Conservation (phyloP, 2,113 vertebrate genomes). For the Campylorhamphus procurvoides region DNA sequence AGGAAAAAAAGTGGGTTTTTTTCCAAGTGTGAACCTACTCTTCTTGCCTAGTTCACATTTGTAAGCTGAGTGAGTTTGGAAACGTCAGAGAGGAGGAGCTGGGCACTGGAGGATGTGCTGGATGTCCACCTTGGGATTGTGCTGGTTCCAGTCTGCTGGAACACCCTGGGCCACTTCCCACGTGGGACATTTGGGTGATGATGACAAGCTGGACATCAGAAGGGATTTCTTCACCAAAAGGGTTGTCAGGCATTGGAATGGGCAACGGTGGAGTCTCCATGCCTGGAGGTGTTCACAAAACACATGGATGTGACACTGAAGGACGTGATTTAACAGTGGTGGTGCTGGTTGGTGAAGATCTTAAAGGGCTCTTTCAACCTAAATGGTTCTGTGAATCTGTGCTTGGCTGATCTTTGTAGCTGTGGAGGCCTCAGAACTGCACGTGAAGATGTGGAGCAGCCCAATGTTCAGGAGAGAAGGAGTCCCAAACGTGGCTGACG, state of each 20-base stretch:
- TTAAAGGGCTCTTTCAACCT: background rate
- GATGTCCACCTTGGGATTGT: background rate
- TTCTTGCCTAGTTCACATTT: background rate
- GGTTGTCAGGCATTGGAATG: background rate
- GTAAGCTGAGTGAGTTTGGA: background rate
- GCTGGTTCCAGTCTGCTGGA: background rate
- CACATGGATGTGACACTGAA: background rate
- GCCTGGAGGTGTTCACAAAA: background rate
- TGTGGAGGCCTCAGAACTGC: background rate
- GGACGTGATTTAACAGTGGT: background rate
- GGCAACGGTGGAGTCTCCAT: background rate
- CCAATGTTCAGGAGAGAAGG: background rate
- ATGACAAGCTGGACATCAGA: background rate
- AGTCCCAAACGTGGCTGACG: background rate
- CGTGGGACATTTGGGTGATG: background rate
- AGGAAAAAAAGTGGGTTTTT: background rate
- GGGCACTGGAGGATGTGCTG: rapidly evolving
- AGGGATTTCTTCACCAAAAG: background rate
- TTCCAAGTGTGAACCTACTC: background rate
- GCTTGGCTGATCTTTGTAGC: background rate
- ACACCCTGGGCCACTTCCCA: background rate
- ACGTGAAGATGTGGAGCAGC: background rate
- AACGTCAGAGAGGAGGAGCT: background rate
- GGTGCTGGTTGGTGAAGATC: background rate
- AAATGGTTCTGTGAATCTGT: background rate